These are phyloP conservation scores for Acanthurus leucopareius DNA, from an alignment of 2,797 vertebrate genomes.

Conservation along the genomic window DNA sequence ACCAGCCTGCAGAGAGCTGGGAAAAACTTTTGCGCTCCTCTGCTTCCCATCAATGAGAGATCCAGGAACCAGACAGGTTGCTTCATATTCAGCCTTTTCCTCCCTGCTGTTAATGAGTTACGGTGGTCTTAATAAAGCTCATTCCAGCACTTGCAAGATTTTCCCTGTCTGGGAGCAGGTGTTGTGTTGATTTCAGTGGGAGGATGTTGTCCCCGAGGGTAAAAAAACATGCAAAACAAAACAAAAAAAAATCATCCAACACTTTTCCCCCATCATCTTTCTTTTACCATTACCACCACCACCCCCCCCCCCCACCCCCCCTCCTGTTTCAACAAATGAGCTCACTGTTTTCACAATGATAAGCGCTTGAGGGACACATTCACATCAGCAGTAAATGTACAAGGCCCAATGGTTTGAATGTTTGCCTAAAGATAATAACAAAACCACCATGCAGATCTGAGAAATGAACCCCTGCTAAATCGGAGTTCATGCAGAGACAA, in stretches of 20 bases:
- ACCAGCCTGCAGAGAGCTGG: slow-evolving; percentile 50
- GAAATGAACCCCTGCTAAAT: slow-evolving; percentile 33
- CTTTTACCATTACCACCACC: slow-evolving; percentile 35
- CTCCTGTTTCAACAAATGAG: slow-evolving; percentile 66
- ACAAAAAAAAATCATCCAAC: background rate
- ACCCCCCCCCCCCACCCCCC: slow-evolving; percentile 28
- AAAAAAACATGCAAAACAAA: slow-evolving; percentile 1
- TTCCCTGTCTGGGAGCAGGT: slow-evolving; percentile 55
- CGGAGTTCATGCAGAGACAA: slow-evolving; percentile 45
- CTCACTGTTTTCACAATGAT: slow-evolving; percentile 61
- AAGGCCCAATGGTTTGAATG: slow-evolving; percentile 29
- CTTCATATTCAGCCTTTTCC: slow-evolving; percentile 56
- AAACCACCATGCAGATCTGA: slow-evolving; percentile 34
- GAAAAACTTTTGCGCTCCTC: slow-evolving; percentile 64
- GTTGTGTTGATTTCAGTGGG: slow-evolving; percentile 49
- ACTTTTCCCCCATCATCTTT: slow-evolving; percentile 22
- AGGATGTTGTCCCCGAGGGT: slow-evolving; percentile 20
- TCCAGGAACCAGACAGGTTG: slow-evolving; percentile 49
- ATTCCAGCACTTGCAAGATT: slow-evolving; percentile 43
- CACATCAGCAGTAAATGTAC: slow-evolving; percentile 40
- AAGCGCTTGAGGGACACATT: slow-evolving; percentile 55
- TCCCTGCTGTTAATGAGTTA: slow-evolving; percentile 48
- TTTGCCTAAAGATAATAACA: slow-evolving; percentile 47
- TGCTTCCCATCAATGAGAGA: slow-evolving; percentile 47
- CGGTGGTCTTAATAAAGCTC: slow-evolving; percentile 58